These are phyloP conservation scores for Oryzias curvinotus DNA, from an alignment of 2,113 vertebrate genomes.

Conservation along the genomic window DNA sequence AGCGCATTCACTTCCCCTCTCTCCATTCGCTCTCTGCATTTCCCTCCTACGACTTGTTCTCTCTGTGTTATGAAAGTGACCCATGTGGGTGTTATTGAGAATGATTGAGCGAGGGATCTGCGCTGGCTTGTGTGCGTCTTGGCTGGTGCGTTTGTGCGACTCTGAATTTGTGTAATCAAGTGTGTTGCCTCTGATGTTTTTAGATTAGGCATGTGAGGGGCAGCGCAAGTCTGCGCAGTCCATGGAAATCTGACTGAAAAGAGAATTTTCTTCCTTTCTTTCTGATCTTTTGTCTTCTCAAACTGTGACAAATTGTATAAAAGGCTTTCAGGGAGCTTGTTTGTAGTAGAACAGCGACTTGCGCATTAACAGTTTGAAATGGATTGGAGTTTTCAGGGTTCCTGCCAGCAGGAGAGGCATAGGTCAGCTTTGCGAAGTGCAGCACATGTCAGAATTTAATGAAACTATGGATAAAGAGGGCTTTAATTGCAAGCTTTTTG, in stretches of 20 bases:
- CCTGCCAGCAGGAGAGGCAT: slow-evolving; percentile 41
- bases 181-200: slow-evolving; percentile 46
- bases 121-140: slow-evolving; percentile 26
- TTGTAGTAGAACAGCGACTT: slow-evolving; percentile 6
- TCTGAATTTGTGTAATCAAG: slow-evolving; percentile 58
- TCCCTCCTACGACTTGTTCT: slow-evolving; percentile 75
- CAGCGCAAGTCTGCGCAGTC: slow-evolving; percentile 12
- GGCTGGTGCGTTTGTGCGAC: slow-evolving; percentile 25
- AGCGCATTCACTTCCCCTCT: slow-evolving; percentile 64
- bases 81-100: slow-evolving; percentile 76
- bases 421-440: slow-evolving; percentile 9
- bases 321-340: slow-evolving; percentile 21
- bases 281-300: slow-evolving; percentile 30
- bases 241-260: slow-evolving; percentile 28
- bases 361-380: slow-evolving; percentile 47
- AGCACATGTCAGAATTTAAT: slow-evolving; percentile 14
- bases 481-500: too few species aligned
- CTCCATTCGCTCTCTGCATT: slow-evolving; percentile 54
- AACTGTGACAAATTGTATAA: slow-evolving; percentile 28
- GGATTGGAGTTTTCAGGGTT: slow-evolving; percentile 40
- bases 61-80: slow-evolving; percentile 77
- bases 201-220: slow-evolving; percentile 30
- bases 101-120: slow-evolving; percentile 61
- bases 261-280: slow-evolving; percentile 10
- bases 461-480: too few species aligned